Base-by-base conservation (phyloP, 2,797 vertebrate genomes). In the Enteromius trimaculatus region DNA sequence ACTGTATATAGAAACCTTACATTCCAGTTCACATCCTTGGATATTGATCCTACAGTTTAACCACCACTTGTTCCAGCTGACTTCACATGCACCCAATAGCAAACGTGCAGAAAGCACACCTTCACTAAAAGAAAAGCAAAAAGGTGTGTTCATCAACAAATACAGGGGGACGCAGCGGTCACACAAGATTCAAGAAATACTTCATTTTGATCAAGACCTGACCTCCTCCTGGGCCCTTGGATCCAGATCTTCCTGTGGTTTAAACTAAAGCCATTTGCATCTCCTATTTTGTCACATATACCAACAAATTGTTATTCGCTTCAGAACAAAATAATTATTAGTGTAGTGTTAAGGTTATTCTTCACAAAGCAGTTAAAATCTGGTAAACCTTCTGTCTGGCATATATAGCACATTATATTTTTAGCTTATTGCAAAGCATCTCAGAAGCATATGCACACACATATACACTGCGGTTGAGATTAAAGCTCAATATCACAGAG, bases 401-500 rank as follows among this genome's bases (percentile, higher is more conserved):
- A 49, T 3, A 44, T 44, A 44, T 26, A 51, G n/a, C n/a, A 81
- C 19, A 64, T 51, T 1, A 42, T 53, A 66, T 75, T 29, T 34
- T 21, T 21, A 4, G n/a, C 53, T 75, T 51, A 65, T 66, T 31
- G 70, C 34, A 66, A 64, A 42, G 34, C 75, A 37, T 84, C 81
- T 49, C 60, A 64, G 62, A 47, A 34, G 66, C 23, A 19, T 8
- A 19, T 26, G 16, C 11, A 16, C 13, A 75, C 58, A 42, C 21
- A 49, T 58, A 23, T 78, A 65, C 49, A 49, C 78, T 82, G 66
- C 39, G 51, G n/a, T 79, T 79, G 85, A 90, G 89, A 86, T 85
- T 62, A 71, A 11, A 85, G 87, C 86, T 92, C 88, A 87, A 90
- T 91, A 91, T 89, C 69, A 84, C 58, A 77, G 74, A 84, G 81